A percentile compares a stretch with the other conserved stretches of the same genome.
These are phyloP conservation scores for Nezara viridula DNA, from an alignment of 2,888 invertebrate genomes.

Conservation along the genomic window DNA sequence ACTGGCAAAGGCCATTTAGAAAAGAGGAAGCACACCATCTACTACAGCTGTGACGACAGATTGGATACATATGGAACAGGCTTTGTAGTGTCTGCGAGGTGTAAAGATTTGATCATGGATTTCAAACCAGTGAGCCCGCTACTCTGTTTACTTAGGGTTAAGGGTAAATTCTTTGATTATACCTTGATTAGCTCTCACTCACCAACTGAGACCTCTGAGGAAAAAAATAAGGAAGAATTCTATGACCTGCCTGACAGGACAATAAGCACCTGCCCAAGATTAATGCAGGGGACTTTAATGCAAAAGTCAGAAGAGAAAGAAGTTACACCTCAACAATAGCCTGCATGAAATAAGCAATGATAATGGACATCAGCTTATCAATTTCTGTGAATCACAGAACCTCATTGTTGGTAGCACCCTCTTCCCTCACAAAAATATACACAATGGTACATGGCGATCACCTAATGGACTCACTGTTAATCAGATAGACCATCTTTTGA, in stretches of 20 bases:
- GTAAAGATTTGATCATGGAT: neutral
- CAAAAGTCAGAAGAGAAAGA: neutral
- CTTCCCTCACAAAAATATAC: too few relatives aligned
- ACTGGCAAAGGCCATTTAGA: neutral
- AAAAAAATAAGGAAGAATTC: neutral
- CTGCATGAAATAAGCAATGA: neutral
- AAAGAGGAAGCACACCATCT: constrained; percentile 7
- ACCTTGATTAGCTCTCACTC: neutral
- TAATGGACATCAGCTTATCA: neutral
- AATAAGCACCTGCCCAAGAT: neutral
- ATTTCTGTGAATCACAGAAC: neutral
- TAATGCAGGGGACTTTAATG: neutral
- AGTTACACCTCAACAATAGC: neutral
- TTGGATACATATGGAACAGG: neutral
- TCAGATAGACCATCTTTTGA: neutral
- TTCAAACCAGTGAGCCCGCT: constrained; percentile 37
- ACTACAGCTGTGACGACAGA: neutral
- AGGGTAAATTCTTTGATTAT: neutral
- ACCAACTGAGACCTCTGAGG: neutral
- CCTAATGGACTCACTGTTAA: neutral
- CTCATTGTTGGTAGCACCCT: too few relatives aligned
- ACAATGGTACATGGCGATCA: neutral
- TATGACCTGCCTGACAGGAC: neutral
- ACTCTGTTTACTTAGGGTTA: neutral
- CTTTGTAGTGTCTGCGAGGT: constrained; percentile 30